These are phyloP conservation scores for Aurelia sp. DNA, from an alignment of 30 jellyfish, hydroid and myxozoan genomes.

Conservation along the genomic window DNA sequence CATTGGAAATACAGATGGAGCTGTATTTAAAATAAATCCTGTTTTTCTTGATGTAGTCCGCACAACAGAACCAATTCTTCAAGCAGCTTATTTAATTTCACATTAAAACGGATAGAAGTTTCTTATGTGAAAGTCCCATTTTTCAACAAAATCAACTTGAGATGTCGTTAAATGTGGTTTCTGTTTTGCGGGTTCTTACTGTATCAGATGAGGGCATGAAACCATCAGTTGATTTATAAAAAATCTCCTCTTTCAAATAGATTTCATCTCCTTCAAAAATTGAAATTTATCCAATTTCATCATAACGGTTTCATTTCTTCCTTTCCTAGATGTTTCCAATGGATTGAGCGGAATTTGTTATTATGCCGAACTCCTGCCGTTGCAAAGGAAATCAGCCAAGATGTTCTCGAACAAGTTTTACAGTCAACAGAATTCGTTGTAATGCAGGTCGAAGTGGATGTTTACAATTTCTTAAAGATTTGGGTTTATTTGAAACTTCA, in stretches of 20 bases:
- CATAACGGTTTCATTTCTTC: not conserved
- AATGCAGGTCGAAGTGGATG: conserved; percentile 96
- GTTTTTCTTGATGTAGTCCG: not conserved
- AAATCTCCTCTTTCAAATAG: no score
- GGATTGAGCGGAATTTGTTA: conserved; percentile 91
- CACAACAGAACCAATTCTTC: no score
- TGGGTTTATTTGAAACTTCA: conserved; percentile 76
- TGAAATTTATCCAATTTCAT: no score
- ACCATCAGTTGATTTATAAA: no score
- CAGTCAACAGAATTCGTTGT: conserved; percentile 81
- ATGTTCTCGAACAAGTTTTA: conserved; percentile 62
- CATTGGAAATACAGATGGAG: not conserved
- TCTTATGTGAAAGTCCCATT: no score
- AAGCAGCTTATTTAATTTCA: no score
- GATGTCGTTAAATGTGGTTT: no score
- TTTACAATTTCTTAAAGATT: conserved; percentile 83
- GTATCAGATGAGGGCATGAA: no score
- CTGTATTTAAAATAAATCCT: not conserved
- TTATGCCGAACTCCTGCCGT: conserved; percentile 88
- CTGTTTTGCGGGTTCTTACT: no score
- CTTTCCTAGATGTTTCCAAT: conserved; percentile 79
- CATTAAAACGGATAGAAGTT: no score
- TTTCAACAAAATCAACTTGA: no score
- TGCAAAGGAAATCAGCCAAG: conserved; percentile 73
- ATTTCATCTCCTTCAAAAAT: no score